Conservation (phyloP, 2,113 vertebrate genomes). For the Pelmatolapia mariae region DNA sequence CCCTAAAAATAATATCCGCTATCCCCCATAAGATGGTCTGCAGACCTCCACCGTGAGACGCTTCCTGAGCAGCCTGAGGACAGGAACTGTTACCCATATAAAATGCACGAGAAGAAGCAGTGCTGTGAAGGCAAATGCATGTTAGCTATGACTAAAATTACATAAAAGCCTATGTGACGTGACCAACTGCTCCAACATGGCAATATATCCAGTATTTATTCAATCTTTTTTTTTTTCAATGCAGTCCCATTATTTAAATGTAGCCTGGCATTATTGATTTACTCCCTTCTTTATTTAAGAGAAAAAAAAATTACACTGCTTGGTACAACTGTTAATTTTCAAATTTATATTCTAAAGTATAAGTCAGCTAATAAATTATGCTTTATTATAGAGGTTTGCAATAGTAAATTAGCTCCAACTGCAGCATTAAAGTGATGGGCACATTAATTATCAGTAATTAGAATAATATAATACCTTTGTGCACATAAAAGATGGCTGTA, state of each 20-base stretch:
- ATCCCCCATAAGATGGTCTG: neutral
- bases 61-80: neutral
- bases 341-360: neutral
- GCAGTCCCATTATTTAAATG: neutral
- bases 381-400: neutral
- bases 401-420: neutral
- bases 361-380: neutral
- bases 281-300: neutral
- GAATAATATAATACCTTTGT: neutral
- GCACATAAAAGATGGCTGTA: neutral
- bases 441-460: neutral
- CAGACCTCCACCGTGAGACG: fast-evolving
- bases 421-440: neutral
- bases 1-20: neutral
- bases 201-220: fast-evolving
- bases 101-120: neutral
- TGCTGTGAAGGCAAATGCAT: neutral
- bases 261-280: neutral
- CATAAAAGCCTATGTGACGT: neutral
- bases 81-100: neutral
- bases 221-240: neutral
- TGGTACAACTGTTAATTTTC: neutral
- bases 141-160: neutral
- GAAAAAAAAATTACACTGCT: neutral
- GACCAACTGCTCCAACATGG: neutral